These are phyloP conservation scores for Platycnemis pennipes DNA, from an alignment of 2,888 invertebrate genomes.

Conservation along the genomic window DNA sequence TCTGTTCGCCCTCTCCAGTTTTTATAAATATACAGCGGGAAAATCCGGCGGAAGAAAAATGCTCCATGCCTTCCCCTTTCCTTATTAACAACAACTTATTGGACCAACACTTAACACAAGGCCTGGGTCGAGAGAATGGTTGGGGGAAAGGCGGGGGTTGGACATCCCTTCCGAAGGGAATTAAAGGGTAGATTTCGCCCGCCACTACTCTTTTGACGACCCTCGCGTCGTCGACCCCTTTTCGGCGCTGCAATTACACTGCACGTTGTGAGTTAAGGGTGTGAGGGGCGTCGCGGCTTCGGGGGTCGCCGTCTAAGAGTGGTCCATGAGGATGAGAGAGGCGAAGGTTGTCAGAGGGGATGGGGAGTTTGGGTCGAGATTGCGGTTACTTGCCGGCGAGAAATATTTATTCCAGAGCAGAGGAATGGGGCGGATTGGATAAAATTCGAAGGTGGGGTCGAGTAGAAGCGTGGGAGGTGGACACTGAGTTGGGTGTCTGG, in stretches of 20 bases:
- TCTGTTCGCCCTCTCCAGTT: neutral
- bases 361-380: neutral
- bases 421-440: neutral
- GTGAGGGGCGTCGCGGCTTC: constrained; percentile 7
- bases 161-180: neutral
- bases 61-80: neutral
- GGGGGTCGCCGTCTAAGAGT: neutral
- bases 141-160: neutral
- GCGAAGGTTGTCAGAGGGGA: neutral
- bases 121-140: neutral
- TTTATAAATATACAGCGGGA: neutral
- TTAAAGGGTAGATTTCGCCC: neutral
- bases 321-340: neutral
- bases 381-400: neutral
- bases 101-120: constrained; percentile 12
- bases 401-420: neutral
- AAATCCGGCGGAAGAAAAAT: constrained; percentile 18
- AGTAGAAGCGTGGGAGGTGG: neutral
- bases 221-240: neutral
- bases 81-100: constrained; percentile 19
- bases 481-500: neutral
- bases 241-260: constrained; percentile 46
- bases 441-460: neutral
- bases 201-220: neutral
- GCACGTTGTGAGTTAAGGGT: constrained; percentile 54